A percentile compares a stretch with the other conserved stretches of the same genome.
phyloP scores from a whole-genome alignment of 2,888 invertebrate genomes.

The Philopedon plagiatum region DNA sequence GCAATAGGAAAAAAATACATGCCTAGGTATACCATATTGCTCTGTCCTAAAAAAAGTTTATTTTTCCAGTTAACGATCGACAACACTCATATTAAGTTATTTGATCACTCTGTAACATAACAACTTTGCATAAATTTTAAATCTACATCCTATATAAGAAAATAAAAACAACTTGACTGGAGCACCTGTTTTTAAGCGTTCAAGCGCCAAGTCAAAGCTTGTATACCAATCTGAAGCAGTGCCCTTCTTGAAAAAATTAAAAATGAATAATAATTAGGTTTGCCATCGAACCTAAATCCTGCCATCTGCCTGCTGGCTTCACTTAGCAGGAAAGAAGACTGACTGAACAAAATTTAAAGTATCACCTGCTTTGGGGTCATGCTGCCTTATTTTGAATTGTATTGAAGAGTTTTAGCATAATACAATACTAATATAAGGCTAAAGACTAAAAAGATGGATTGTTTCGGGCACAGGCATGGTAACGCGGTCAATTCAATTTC shows the following conservation, averaged over 20 bases:
- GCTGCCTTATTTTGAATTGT: conserved; percentile 18
- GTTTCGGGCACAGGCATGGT: too few relatives aligned
- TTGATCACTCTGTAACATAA: not conserved
- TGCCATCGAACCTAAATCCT: conserved; percentile 26
- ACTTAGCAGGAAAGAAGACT: conserved; percentile 25
- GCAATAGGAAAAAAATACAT: too few relatives aligned
- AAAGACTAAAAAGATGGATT: too few relatives aligned
- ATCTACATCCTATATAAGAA: not conserved
- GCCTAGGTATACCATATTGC: too few relatives aligned
- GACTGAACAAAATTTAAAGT: conserved; percentile 27
- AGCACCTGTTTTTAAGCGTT: conserved; percentile 26
- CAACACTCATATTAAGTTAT: too few relatives aligned
- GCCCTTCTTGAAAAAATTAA: conserved; percentile 29
- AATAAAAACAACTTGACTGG: conserved; percentile 1
- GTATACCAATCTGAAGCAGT: conserved; percentile 24
- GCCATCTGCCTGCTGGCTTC: conserved; percentile 27
- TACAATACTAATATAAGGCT: not conserved
- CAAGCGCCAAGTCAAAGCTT: conserved; percentile 24
- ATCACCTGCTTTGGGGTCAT: conserved; percentile 25
- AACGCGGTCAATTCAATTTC: too few relatives aligned
- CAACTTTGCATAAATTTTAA: not conserved
- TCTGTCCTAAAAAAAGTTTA: too few relatives aligned
- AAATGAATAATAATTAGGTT: conserved; percentile 33
- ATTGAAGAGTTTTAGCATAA: conserved; percentile 5
- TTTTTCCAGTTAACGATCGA: too few relatives aligned